Percentiles rank a stretch among this genome's conserved stretches.
phyloP scores from a whole-genome alignment of 2,888 invertebrate genomes.

The Dynastes maya region DNA sequence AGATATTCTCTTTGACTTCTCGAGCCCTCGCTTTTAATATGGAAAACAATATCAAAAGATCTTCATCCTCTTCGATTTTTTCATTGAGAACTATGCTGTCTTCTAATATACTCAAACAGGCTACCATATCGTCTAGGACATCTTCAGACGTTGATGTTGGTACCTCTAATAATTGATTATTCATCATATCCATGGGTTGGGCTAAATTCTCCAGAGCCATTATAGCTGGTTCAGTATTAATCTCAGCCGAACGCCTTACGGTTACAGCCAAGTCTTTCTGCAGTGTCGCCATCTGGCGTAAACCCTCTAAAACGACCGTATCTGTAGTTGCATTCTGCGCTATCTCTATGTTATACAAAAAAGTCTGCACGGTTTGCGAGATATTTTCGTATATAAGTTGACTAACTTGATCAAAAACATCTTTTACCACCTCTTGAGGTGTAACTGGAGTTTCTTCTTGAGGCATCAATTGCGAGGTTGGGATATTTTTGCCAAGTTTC shows the following conservation, averaged over 20 bases:
- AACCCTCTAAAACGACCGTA: conserved; percentile 63
- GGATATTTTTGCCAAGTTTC: conserved; percentile 62
- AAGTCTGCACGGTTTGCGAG: conserved; percentile 65
- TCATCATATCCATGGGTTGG: conserved; percentile 71
- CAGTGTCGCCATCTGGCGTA: conserved; percentile 65
- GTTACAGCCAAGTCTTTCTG: conserved; percentile 66
- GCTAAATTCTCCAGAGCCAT: conserved; percentile 71
- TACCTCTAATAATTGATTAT: conserved; percentile 65
- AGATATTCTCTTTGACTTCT: conserved; percentile 65
- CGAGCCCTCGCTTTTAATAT: conserved; percentile 62
- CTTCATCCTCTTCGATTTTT: conserved; percentile 60
- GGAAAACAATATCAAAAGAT: conserved; percentile 61
- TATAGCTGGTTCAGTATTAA: conserved; percentile 65
- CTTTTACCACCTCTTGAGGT: conserved; percentile 64
- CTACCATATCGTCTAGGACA: conserved; percentile 64
- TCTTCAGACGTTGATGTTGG: conserved; percentile 59
- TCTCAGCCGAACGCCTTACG: conserved; percentile 61
- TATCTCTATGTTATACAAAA: conserved; percentile 66
- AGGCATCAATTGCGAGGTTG: conserved; percentile 55
- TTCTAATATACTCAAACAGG: conserved; percentile 65
- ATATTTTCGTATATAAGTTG: conserved; percentile 67
- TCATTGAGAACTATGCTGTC: conserved; percentile 64
- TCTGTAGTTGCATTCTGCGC: conserved; percentile 64
- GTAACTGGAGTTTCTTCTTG: conserved; percentile 53
- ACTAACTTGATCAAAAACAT: conserved; percentile 68